phyloP scores from a whole-genome alignment of 1,140 invertebrate species.

The Lepidostoma basale region DNA sequence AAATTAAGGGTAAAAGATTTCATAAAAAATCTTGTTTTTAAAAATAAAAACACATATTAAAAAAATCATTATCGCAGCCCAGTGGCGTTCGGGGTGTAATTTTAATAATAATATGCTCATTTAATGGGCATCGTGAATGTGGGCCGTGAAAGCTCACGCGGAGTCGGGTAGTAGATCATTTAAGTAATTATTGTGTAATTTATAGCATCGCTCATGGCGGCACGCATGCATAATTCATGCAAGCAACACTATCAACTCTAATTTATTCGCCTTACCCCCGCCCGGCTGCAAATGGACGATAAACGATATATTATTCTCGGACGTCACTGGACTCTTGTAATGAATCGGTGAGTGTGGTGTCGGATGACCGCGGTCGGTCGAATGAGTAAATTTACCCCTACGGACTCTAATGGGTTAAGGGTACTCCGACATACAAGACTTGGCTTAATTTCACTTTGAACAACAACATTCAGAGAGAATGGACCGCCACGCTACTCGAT shows the following conservation, averaged over 20 bases:
- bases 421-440: too few relatives aligned
- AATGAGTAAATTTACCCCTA: too few relatives aligned
- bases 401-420: too few relatives aligned
- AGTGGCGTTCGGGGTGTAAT: constrained; percentile 16
- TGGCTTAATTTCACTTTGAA: too few relatives aligned
- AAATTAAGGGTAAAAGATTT: too few relatives aligned
- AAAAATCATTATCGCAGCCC: background rate
- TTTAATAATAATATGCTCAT: constrained; percentile 19
- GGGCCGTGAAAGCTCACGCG: constrained; percentile 14
- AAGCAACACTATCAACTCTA: constrained; percentile 35
- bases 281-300: constrained; percentile 31
- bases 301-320: constrained; percentile 19
- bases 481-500: too few relatives aligned
- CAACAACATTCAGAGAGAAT: too few relatives aligned
- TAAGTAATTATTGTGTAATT: constrained; percentile 39
- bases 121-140: background rate
- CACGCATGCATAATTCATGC: constrained; percentile 41
- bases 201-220: constrained; percentile 28
- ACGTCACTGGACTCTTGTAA: constrained; percentile 16
- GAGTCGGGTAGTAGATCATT: constrained; percentile 26
- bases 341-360: constrained; percentile 1
- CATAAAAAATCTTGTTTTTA: too few relatives aligned
- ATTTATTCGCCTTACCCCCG: constrained; percentile 29
- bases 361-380: background rate
- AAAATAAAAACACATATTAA: too few relatives aligned